Evolutionary conservation across 2,888 invertebrate genomes (phyloP).

Genomic region (Herminia tarsipennalis): DNA sequence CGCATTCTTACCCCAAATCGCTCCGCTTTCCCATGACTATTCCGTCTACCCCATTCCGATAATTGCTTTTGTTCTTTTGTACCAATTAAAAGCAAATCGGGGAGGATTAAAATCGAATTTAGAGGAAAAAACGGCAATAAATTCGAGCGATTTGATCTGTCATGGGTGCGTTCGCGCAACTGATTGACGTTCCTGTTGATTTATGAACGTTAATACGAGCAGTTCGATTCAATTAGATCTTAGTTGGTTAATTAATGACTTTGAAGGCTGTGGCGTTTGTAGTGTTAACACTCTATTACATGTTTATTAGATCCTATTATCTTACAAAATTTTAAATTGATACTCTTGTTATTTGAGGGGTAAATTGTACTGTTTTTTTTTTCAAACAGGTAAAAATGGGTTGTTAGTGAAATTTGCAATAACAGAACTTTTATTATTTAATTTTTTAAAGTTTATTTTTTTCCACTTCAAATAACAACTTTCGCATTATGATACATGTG

Average conservation of each 20-base stretch:
- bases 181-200: conserved; percentile 59
- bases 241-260: conserved; percentile 42
- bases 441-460: too few species aligned
- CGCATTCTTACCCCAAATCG: conserved; percentile 60
- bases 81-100: conserved; percentile 77
- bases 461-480: too few species aligned
- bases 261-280: conserved; percentile 36
- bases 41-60: conserved; percentile 66
- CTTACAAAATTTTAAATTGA: conserved; percentile 12
- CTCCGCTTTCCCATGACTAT: conserved; percentile 79
- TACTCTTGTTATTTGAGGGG: too few species aligned
- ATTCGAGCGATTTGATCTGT: conserved; percentile 72
- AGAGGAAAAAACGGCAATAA: conserved; percentile 61
- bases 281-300: conserved; percentile 21
- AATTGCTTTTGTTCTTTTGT: conserved; percentile 64
- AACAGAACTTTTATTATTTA: too few species aligned
- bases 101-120: conserved; percentile 71
- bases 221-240: conserved; percentile 67
- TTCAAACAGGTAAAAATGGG: too few species aligned
- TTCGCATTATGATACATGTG: too few species aligned
- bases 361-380: too few species aligned
- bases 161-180: conserved; percentile 51
- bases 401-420: too few species aligned
- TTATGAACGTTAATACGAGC: conserved; percentile 66
- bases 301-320: conserved; percentile 13